Percentiles rank a stretch among this genome's conserved stretches.
phyloP scores from a whole-genome alignment of 2,113 vertebrate species.

The Hippocampus guttulatus region DNA sequence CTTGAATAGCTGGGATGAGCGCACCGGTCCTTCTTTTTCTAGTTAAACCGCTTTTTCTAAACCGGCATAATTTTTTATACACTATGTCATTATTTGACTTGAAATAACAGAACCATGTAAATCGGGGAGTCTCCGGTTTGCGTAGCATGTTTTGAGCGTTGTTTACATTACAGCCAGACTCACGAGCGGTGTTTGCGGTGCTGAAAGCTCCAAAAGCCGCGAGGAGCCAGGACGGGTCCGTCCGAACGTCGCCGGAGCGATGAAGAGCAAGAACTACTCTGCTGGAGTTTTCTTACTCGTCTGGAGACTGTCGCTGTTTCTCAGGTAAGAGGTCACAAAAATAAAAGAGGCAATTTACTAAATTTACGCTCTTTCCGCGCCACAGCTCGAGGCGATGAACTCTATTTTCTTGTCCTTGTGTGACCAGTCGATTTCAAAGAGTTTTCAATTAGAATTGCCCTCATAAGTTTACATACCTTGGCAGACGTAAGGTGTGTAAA shows the following conservation, averaged over 20 bases:
- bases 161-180: slow-evolving; percentile 28
- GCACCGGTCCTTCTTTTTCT: not conserved
- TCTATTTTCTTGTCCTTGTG: not conserved
- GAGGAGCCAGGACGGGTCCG: slow-evolving; percentile 8
- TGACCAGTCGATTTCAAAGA: not conserved
- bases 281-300: slow-evolving; percentile 27
- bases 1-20: slow-evolving; percentile 26
- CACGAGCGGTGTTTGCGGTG: slow-evolving; percentile 27
- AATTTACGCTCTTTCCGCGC: not conserved
- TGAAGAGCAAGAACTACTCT: slow-evolving; percentile 18
- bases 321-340: slow-evolving; percentile 37
- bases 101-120: not conserved
- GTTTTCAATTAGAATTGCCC: not conserved
- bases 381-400: not conserved
- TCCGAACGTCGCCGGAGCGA: slow-evolving; percentile 11
- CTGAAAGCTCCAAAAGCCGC: slow-evolving; percentile 25
- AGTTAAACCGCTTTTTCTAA: not conserved
- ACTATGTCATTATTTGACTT: not conserved
- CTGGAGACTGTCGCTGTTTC: slow-evolving; percentile 31
- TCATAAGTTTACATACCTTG: not conserved
- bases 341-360: not conserved
- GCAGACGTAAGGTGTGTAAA: not conserved
- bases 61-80: not conserved
- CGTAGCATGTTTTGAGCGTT: slow-evolving; percentile 6
- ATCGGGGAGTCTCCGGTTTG: not conserved